Percentiles rank a stretch among this genome's conserved stretches.
These are phyloP conservation scores for Microplitis manilae DNA, from an alignment of 2,888 invertebrate genomes.

Conservation along the genomic window DNA sequence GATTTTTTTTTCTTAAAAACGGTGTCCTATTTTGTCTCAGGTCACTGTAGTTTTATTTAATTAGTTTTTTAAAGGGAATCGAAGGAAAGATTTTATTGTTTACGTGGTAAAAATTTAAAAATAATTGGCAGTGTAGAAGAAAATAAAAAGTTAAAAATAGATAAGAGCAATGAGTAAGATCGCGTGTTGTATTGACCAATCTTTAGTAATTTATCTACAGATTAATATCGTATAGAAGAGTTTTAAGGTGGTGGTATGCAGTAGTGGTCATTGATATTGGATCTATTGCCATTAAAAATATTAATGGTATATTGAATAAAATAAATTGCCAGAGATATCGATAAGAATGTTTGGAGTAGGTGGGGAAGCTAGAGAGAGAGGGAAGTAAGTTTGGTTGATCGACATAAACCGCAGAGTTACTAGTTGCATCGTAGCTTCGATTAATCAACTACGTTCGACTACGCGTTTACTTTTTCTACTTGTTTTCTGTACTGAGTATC, in stretches of 20 bases:
- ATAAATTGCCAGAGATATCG: slow-evolving; percentile 15
- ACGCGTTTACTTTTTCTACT: slow-evolving; percentile 22
- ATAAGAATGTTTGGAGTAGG: not conserved
- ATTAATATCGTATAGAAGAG: not conserved
- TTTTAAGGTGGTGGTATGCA: not conserved
- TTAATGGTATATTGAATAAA: slow-evolving; percentile 25
- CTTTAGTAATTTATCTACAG: slow-evolving; percentile 23
- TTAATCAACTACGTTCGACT: slow-evolving; percentile 22
- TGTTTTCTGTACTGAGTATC: not conserved
- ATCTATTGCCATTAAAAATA: slow-evolving; percentile 16
- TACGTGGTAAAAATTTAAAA: not conserved
- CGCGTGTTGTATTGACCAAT: slow-evolving; percentile 41
- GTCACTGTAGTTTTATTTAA: too few species aligned
- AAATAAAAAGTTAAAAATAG: slow-evolving; percentile 26
- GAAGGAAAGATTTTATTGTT: not conserved
- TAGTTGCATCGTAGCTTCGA: slow-evolving; percentile 12
- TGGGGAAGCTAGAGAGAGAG: not conserved
- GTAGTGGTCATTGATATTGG: not conserved
- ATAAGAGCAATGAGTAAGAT: slow-evolving; percentile 52
- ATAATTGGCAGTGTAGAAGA: not conserved
- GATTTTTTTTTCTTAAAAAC: too few species aligned
- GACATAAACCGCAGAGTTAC: slow-evolving; percentile 15
- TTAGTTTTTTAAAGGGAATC: too few species aligned
- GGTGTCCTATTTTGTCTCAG: too few species aligned
- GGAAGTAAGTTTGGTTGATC: slow-evolving; percentile 6